Evolutionary conservation across 2,888 invertebrate genomes (phyloP), one percentile per base, ranked within the genome.

Genomic region (Entomobrya multifasciata): DNA sequence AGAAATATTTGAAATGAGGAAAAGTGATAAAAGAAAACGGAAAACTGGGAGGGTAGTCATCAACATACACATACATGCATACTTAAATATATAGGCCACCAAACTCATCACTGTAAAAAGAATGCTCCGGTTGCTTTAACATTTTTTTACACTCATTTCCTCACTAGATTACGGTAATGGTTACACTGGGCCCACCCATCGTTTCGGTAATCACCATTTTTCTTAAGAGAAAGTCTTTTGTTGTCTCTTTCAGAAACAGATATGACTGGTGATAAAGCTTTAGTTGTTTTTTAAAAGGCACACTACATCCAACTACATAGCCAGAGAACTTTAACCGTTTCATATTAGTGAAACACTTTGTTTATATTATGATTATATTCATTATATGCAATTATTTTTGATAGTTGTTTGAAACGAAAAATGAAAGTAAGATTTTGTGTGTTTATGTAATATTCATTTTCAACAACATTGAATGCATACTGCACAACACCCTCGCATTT

Each of bases 161-260:
- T 52, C 76, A 65, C 44, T 67, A 62, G 74, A 65, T 76, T 74
- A 76, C 76, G 47, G 49, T 47, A 76, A 82, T 76, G 82, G 62
- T 20, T 49, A 25, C 74, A 82, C 81, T 20, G 17, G 76, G 60
- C 62, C 62, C 82, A 82, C 74, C 82, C 82, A 82, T 76, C 30
- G 82, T 76, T 82, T 44, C 49, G n/a, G 74, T 82, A 62, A 82
- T 82, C 74, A 82, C 52, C 82, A 82, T 82, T 82, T 74, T 74
- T 76, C n/a, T 30, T 25, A 41, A 17, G 41, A n/a, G 30, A 62
- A 67, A 67, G 22, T 27, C 36, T 36, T 79, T 65, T 44, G 13
- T 60, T 36, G 1, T 60, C 47, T 41, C 27, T 22, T 44, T 70
- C 70, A 47, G 41, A 25, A 55, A 25, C 11, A 36, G 36, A 36